Evolutionary conservation across 1,140 invertebrate genomes (phyloP), one percentile per base, ranked within the genome.

Genomic region (Pantala flavescens): DNA sequence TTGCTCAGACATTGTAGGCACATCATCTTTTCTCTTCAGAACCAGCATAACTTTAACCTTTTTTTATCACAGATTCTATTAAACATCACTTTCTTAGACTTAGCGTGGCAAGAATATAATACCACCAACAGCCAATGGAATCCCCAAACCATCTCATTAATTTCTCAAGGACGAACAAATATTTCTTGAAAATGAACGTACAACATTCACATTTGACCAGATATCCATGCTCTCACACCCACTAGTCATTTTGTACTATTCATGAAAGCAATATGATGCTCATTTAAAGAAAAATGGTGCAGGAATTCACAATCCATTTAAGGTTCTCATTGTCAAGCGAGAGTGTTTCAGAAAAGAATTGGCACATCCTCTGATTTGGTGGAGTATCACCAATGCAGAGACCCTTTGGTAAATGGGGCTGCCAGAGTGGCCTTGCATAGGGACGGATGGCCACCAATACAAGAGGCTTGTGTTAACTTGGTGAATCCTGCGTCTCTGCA

Each of bases 171-270:
- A 36, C 9, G 28, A 36, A 36, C 28, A 36, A 36, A 9, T 9
- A 36, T 36, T 36, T 36, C 28, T 36, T 36, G 28, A 36, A 36
- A 36, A 36, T 36, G 28, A 36, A 36, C 9, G 28, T 36, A 36
- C 28, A 36, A 36, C 28, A 36, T 36, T 36, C 28, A 36, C 28
- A 36, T 36, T 36, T 9, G 28, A 36, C 28, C 28, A 36, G 28
- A 36, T 36, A 5, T 36, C 9, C 28, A 36, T 36, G 28, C 28
- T 36, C 28, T 36, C 28, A 36, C 28, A 36, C 28, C 28, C 49
- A 63, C n/a, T 63, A 19, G 49, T 63, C 49, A 63, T 63, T 63
- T 63, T 63, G 49, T 63, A 63, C 49, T 63, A 63, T 63, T 63
- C 49, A 63, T 12, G 14, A 3, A 63, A 63, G 49, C 49, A 63